Conservation (phyloP, 2,888 invertebrate species). For the Deladenus siricidicola region DNA sequence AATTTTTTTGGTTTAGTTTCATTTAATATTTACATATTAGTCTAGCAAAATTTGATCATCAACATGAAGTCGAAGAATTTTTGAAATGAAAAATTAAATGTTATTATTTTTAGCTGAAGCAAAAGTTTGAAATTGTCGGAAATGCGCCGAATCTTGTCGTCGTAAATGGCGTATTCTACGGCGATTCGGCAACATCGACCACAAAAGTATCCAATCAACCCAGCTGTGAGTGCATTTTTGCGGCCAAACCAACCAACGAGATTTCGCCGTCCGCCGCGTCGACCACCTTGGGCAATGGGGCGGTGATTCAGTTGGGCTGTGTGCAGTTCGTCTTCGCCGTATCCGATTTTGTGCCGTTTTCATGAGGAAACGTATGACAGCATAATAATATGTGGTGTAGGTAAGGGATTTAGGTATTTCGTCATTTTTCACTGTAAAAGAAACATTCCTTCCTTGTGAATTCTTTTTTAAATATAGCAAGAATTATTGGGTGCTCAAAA, state of each 20-base stretch:
- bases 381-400: too few species aligned
- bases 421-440: too few species aligned
- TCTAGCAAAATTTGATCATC: too few species aligned
- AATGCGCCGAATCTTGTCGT: background rate
- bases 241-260: background rate
- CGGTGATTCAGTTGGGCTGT: conserved; percentile 17
- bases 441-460: too few species aligned
- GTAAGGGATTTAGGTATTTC: too few species aligned
- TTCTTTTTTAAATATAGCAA: too few species aligned
- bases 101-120: conserved; percentile 3
- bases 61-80: too few species aligned
- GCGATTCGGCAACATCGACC: background rate
- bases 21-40: too few species aligned
- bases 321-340: conserved; percentile 10
- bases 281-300: conserved; percentile 10
- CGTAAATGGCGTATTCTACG: conserved; percentile 5
- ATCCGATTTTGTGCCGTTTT: background rate
- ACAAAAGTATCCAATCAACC: too few species aligned
- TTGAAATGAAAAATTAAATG: background rate
- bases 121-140: conserved; percentile 2
- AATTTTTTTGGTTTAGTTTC: background rate
- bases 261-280: conserved; percentile 1
- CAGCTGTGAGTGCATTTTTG: conserved; percentile 6
- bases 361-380: too few species aligned
- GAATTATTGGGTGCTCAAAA: too few species aligned